Evolutionary conservation across 2,888 invertebrate genomes (phyloP).

Genomic region (Agrotis segetum): DNA sequence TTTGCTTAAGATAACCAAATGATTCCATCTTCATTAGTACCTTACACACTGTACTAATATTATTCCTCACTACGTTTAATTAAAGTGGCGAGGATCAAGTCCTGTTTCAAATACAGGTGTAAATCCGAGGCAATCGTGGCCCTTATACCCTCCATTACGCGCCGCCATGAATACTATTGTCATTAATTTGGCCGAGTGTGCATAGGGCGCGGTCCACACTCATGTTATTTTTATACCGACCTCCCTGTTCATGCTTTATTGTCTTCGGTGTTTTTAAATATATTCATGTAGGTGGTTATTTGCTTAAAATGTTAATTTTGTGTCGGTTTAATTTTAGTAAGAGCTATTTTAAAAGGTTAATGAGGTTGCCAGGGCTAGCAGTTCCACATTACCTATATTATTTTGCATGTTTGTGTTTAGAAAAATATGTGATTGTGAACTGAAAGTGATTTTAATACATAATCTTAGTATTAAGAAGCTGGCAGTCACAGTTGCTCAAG

Average conservation of each 20-base stretch:
- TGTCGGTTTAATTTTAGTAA: slow-evolving; percentile 34
- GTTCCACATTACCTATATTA: not conserved
- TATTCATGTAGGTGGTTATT: slow-evolving; percentile 39
- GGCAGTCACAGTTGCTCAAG: too few species aligned
- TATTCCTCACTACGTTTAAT: slow-evolving; percentile 43
- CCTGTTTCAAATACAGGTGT: slow-evolving; percentile 47
- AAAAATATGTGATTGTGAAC: not conserved
- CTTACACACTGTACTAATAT: slow-evolving; percentile 28
- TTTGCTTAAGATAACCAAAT: not conserved
- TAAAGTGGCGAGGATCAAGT: slow-evolving; percentile 39
- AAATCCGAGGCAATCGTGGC: slow-evolving; percentile 51
- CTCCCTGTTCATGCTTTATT: slow-evolving; percentile 50
- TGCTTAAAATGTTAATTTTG: slow-evolving; percentile 45
- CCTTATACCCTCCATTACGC: slow-evolving; percentile 43
- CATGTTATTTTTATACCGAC: slow-evolving; percentile 37
- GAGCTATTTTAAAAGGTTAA: slow-evolving; percentile 6
- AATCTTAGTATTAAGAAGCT: too few species aligned
- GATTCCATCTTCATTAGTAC: not conserved
- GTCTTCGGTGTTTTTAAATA: slow-evolving; percentile 40
- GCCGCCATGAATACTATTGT: slow-evolving; percentile 60
- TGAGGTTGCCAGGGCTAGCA: not conserved
- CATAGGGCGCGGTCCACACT: slow-evolving; percentile 43
- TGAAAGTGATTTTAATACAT: not conserved
- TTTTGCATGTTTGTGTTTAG: not conserved
- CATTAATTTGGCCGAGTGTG: slow-evolving; percentile 59